Evolutionary conservation across 1,140 invertebrate species (phyloP).

Genomic region (Drosophila willistoni): DNA sequence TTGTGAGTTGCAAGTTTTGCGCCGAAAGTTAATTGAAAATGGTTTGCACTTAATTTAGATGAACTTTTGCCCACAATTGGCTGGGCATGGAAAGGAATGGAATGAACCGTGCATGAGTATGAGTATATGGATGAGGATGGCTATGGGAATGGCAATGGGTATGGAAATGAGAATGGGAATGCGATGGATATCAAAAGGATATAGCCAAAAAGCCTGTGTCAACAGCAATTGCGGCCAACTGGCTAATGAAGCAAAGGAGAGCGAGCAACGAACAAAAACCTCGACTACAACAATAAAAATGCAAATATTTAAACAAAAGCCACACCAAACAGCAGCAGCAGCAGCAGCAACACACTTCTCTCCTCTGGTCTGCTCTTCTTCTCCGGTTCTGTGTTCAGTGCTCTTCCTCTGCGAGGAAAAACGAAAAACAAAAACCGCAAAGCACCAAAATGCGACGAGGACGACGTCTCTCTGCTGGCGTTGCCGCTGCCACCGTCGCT

Average conservation of each 20-base stretch:
- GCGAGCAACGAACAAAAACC: slow-evolving; percentile 19
- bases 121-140: not conserved
- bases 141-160: not conserved
- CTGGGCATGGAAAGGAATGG: slow-evolving; percentile 21
- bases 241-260: slow-evolving; percentile 66
- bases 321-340: slow-evolving; percentile 30
- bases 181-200: slow-evolving; percentile 27
- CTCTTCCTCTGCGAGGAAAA: not conserved
- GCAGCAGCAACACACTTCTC: not conserved
- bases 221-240: slow-evolving; percentile 43
- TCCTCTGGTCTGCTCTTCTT: not conserved
- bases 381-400: not conserved
- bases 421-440: slow-evolving; percentile 61
- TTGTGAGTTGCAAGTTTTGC: slow-evolving; percentile 61
- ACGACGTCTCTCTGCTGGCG: not conserved
- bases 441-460: slow-evolving; percentile 61
- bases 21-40: slow-evolving; percentile 75
- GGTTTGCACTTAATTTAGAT: slow-evolving; percentile 72
- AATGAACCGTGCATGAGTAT: not conserved
- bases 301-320: slow-evolving; percentile 72
- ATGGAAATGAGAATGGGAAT: not conserved
- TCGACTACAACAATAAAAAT: slow-evolving; percentile 66
- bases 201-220: slow-evolving; percentile 44
- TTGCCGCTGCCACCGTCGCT: not conserved
- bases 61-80: slow-evolving; percentile 64